phyloP scores from a whole-genome alignment of 2,888 invertebrate species.

The Clivina fossor region DNA sequence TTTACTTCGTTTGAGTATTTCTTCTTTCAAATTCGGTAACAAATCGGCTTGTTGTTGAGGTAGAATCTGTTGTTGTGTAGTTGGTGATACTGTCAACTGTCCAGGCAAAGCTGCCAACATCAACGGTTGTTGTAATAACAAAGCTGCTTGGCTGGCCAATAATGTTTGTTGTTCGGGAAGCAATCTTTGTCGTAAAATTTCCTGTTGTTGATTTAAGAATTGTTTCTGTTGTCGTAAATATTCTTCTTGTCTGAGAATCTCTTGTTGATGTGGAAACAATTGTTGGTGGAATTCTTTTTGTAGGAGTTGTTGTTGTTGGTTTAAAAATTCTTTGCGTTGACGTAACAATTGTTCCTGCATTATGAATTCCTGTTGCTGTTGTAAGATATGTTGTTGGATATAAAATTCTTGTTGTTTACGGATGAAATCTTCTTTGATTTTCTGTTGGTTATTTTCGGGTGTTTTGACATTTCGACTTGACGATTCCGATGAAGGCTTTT shows the following conservation, averaged over 20 bases:
- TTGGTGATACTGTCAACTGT: neutral
- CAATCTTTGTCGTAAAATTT: conserved; percentile 17
- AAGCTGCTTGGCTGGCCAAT: conserved; percentile 9
- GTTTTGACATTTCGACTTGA: neutral
- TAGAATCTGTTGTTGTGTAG: neutral
- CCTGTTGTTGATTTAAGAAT: conserved; percentile 22
- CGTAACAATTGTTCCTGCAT: conserved; percentile 24
- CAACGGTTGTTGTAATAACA: conserved; percentile 14
- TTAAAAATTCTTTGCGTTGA: conserved; percentile 21
- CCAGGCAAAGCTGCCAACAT: conserved; percentile 7
- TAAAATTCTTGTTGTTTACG: conserved; percentile 27
- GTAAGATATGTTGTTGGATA: conserved; percentile 24
- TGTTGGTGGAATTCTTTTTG: conserved; percentile 23
- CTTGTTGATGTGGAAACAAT: conserved; percentile 18
- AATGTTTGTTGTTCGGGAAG: conserved; percentile 11
- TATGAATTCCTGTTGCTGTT: conserved; percentile 24
- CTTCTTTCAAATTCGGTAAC: conserved; percentile 6
- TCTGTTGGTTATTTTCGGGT: neutral
- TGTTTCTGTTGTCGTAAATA: conserved; percentile 26
- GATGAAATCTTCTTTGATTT: conserved; percentile 13
- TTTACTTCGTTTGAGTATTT: neutral
- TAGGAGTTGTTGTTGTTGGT: conserved; percentile 14
- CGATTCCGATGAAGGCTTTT: neutral
- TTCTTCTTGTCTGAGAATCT: conserved; percentile 19
- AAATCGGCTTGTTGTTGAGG: conserved; percentile 4